phyloP scores from a whole-genome alignment of 1,140 invertebrate genomes.

The Hyphantria cunea region DNA sequence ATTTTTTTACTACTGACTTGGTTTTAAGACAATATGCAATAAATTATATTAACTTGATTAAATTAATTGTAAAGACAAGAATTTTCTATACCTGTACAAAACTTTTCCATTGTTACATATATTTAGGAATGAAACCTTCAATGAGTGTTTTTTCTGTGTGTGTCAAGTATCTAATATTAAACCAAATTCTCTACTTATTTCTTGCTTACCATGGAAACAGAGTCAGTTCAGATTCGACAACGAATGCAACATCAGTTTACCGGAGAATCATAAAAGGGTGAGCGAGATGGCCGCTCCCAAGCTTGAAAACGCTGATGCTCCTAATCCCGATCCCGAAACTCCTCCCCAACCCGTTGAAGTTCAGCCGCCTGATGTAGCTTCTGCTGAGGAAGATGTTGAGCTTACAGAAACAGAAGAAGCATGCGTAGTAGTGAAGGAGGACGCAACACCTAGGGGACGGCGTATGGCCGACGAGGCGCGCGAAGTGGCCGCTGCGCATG shows the following conservation, averaged over 20 bases:
- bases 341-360: constrained; percentile 41
- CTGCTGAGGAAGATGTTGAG: constrained; percentile 54
- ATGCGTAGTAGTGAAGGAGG: constrained; percentile 73
- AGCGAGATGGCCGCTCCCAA: constrained; percentile 83
- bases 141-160: too few species aligned
- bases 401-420: constrained; percentile 52
- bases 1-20: too few species aligned
- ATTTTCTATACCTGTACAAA: too few species aligned
- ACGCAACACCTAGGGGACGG: constrained; percentile 67
- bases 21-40: too few species aligned
- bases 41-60: too few species aligned
- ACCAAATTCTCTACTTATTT: constrained; percentile 47
- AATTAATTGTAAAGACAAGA: too few species aligned
- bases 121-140: too few species aligned
- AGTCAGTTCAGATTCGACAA: constrained; percentile 99
- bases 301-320: constrained; percentile 64
- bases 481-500: constrained; percentile 77
- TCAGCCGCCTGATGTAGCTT: constrained; percentile 51
- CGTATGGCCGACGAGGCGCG: constrained; percentile 70
- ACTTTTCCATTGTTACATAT: too few species aligned
- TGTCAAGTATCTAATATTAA: background rate
- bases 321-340: constrained; percentile 41
- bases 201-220: constrained; percentile 83
- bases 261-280: constrained; percentile 97
- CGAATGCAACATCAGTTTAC: constrained; percentile 97